Conservation (phyloP, 2,797 vertebrate species). For the Urocyon cinereoargenteus region DNA sequence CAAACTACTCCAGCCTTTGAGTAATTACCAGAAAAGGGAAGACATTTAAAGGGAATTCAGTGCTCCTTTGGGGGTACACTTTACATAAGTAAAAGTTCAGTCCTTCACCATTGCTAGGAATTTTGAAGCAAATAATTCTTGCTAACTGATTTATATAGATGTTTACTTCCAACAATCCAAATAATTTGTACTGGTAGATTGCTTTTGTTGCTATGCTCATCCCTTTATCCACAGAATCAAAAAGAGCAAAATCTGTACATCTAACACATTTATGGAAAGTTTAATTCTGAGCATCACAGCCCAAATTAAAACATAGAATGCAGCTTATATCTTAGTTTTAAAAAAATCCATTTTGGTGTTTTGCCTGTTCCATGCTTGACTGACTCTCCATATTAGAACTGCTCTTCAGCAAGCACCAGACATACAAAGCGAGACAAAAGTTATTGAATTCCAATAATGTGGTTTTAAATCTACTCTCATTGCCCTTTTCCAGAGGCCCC, state of each 20-base stretch:
- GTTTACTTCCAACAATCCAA: conserved; percentile 45
- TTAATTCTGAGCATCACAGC: not conserved
- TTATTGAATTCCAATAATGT: conserved; percentile 79
- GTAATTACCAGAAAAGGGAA: not conserved
- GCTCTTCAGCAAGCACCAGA: conserved; percentile 56
- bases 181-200: conserved; percentile 17
- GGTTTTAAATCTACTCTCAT: conserved; percentile 70
- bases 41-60: not conserved
- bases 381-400: conserved; percentile 53
- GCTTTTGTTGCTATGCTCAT: not conserved
- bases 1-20: not conserved
- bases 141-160: conserved; percentile 3
- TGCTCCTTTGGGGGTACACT: not conserved
- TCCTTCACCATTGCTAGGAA: not conserved
- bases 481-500: conserved; percentile 64
- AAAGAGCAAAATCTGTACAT: conserved; percentile 14
- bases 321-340: conserved; percentile 57
- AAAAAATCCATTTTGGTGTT: conserved; percentile 64
- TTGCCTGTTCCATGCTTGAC: conserved; percentile 41
- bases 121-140: not conserved
- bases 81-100: conserved; percentile 30
- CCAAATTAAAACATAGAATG: conserved; percentile 66
- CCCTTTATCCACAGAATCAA: conserved; percentile 18
- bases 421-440: conserved; percentile 62
- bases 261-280: conserved; percentile 30